These are phyloP conservation scores for Pseudomyrmex cubaensis DNA, from an alignment of 1,140 invertebrate genomes.

Conservation along the genomic window DNA sequence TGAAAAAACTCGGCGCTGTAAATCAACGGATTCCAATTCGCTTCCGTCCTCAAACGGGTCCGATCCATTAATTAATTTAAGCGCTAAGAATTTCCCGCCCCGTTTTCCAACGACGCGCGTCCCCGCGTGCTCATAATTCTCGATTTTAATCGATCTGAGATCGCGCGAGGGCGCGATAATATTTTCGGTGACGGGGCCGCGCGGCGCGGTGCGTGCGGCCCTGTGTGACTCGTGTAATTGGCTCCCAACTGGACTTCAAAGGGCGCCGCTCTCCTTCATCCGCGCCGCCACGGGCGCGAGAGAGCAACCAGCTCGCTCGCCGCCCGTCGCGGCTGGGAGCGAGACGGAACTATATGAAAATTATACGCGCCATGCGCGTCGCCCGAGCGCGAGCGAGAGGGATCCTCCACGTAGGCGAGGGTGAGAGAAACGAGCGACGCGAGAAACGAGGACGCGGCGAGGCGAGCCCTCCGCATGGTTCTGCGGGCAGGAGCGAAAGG, in stretches of 20 bases:
- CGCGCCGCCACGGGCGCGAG: slow-evolving; percentile 82
- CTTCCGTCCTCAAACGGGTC: slow-evolving; percentile 51
- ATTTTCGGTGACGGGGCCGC: slow-evolving; percentile 76
- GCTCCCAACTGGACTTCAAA: slow-evolving; percentile 86
- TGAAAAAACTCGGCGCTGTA: background rate
- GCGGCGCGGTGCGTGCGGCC: slow-evolving; percentile 80
- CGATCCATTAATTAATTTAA: slow-evolving; percentile 77
- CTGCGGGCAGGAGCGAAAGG: slow-evolving; percentile 47
- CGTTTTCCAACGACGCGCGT: slow-evolving; percentile 66
- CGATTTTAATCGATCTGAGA: slow-evolving; percentile 81
- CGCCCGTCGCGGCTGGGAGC: slow-evolving; percentile 37
- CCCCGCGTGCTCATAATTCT: slow-evolving; percentile 78
- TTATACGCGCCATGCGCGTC: slow-evolving; percentile 72
- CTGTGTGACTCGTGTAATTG: slow-evolving; percentile 86
- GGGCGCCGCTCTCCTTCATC: slow-evolving; percentile 85
- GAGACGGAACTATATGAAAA: slow-evolving; percentile 68
- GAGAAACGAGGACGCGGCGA: slow-evolving; percentile 7
- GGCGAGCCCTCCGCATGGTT: slow-evolving; percentile 36
- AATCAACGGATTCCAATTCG: slow-evolving; percentile 60
- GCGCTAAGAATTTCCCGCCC: slow-evolving; percentile 70
- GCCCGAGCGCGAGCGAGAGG: slow-evolving; percentile 51
- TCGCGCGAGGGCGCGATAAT: slow-evolving; percentile 77
- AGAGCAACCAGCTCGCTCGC: slow-evolving; percentile 65
- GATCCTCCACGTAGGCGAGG: slow-evolving; percentile 22
- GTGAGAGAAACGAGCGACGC: slow-evolving; percentile 43